Conservation (phyloP, 2,113 vertebrate genomes). For the Globicephala melas region DNA sequence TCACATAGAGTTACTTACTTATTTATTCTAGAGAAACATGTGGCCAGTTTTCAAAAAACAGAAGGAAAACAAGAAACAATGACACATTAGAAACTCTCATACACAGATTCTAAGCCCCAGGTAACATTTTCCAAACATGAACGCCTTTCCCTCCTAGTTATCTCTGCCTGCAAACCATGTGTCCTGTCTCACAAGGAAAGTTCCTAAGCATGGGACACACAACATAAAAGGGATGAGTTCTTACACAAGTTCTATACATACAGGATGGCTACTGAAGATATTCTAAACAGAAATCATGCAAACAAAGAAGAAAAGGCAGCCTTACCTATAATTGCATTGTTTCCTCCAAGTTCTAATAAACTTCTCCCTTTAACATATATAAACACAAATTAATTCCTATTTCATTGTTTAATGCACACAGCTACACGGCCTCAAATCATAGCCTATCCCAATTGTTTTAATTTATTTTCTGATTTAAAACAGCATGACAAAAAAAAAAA, state of each 20-base stretch:
- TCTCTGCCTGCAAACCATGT: neutral
- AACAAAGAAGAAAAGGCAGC: neutral
- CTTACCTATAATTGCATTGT: constrained; percentile 97
- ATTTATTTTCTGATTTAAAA: constrained; percentile 3
- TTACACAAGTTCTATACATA: neutral
- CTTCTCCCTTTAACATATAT: constrained; percentile 84
- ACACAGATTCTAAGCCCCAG: neutral
- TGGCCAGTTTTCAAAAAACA: neutral
- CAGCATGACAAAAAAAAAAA: neutral
- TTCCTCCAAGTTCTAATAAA: constrained; percentile 95
- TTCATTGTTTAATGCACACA: neutral
- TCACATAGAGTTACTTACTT: neutral
- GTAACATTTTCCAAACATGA: neutral
- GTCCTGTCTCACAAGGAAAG: neutral
- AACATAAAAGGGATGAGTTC: neutral
- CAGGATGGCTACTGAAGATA: neutral
- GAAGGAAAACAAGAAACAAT: neutral
- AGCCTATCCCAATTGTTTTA: neutral
- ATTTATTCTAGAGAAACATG: neutral
- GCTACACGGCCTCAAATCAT: neutral
- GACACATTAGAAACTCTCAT: neutral
- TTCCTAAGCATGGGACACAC: neutral
- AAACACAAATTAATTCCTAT: constrained; percentile 5
- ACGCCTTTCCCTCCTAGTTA: neutral
- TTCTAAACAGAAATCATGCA: neutral